Evolutionary conservation across 1,140 invertebrate species (phyloP).

Genomic region (Trigoniulus corallinus): DNA sequence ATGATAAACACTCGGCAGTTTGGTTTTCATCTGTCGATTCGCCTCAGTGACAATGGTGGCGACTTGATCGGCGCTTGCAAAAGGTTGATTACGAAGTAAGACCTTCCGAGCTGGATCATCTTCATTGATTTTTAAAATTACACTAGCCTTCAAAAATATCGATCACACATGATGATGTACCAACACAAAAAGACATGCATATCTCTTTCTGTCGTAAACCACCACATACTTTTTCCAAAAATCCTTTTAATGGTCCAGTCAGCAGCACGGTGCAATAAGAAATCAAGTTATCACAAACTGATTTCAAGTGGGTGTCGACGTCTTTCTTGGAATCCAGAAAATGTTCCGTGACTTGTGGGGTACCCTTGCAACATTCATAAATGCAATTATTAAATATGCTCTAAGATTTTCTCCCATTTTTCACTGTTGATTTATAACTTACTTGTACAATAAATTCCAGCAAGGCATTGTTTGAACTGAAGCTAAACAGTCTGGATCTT

Average conservation of each 20-base stretch:
- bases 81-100: conserved; percentile 26
- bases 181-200: neutral
- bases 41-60: conserved; percentile 29
- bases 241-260: conserved; percentile 48
- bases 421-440: too few relatives aligned
- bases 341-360: conserved; percentile 80
- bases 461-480: conserved; percentile 77
- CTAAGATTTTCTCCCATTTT: too few relatives aligned
- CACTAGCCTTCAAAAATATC: conserved; percentile 16
- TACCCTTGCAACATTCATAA: conserved; percentile 46
- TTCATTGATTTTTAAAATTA: conserved; percentile 23
- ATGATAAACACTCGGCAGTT: conserved; percentile 58
- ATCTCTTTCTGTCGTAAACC: neutral
- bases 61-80: conserved; percentile 29
- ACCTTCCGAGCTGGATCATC: conserved; percentile 22
- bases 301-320: conserved; percentile 79
- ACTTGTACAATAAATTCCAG: conserved; percentile 62
- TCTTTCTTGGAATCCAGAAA: conserved; percentile 85
- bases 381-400: too few relatives aligned
- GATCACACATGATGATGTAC: neutral
- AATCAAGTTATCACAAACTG: conserved; percentile 80
- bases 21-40: conserved; percentile 52
- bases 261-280: conserved; percentile 55
- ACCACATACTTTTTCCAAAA: conserved; percentile 54
- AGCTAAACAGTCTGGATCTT: conserved; percentile 64